These are phyloP conservation scores for Ooceraea biroi DNA, from an alignment of 1,140 invertebrate species.

Conservation along the genomic window DNA sequence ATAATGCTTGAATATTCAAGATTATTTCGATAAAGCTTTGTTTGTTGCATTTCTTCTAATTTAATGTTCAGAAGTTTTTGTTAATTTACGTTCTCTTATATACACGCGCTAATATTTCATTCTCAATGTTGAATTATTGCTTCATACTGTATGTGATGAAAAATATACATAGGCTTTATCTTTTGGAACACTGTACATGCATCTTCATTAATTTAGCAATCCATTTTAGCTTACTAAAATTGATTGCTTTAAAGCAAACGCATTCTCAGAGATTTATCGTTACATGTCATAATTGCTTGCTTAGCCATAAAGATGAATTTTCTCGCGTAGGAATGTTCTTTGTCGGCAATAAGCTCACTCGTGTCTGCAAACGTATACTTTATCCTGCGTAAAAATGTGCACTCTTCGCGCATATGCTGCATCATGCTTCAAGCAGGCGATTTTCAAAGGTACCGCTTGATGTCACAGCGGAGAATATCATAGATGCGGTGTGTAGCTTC, in stretches of 20 bases:
- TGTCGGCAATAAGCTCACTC: not conserved
- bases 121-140: not conserved
- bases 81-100: not conserved
- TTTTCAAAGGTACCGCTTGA: not conserved
- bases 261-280: not conserved
- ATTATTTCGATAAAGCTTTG: not conserved
- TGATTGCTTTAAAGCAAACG: not conserved
- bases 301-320: not conserved
- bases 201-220: not conserved
- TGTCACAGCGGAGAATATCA: not conserved
- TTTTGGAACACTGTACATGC: not conserved
- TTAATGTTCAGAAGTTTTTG: not conserved
- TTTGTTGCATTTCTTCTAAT: too few species aligned
- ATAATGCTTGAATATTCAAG: not conserved
- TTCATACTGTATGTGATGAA: not conserved
- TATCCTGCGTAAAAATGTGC: not conserved
- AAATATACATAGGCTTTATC: not conserved
- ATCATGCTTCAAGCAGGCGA: not conserved
- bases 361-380: not conserved
- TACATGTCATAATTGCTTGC: not conserved
- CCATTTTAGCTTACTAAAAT: slow-evolving; percentile 7
- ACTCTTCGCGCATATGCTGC: not conserved
- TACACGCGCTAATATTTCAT: not conserved
- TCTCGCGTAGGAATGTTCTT: not conserved
- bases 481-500: not conserved